Conservation (phyloP, 1,140 invertebrate species). For the Drosophila ironensis region DNA sequence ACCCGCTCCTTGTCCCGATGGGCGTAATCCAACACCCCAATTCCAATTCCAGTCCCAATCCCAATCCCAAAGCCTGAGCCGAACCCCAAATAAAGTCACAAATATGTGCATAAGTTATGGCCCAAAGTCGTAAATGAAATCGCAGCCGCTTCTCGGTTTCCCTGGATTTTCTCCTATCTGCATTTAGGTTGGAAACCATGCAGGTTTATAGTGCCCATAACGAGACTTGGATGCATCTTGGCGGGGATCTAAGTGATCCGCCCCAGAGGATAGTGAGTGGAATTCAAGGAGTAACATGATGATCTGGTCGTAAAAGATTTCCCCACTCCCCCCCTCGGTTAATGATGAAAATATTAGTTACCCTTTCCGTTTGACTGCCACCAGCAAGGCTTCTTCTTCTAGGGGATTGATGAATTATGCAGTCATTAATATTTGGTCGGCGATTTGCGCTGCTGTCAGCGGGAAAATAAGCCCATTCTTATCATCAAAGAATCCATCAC, state of each 20-base stretch:
- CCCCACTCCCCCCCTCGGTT: too few species aligned
- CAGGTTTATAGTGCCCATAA: constrained; percentile 17
- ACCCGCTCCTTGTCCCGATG: constrained; percentile 9
- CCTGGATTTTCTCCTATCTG: constrained; percentile 11
- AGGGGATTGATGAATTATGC: constrained; percentile 34
- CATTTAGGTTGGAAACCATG: constrained; percentile 8
- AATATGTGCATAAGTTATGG: constrained; percentile 78
- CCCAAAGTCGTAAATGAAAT: constrained; percentile 64
- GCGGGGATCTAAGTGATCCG: constrained; percentile 13
- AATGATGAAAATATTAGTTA: not conserved
- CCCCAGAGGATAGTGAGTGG: not conserved
- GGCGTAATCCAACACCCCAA: constrained; percentile 61
- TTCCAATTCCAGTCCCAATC: not conserved
- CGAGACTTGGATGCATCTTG: constrained; percentile 7
- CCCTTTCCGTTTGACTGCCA: not conserved
- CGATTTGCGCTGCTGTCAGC: not conserved
- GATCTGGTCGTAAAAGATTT: not conserved
- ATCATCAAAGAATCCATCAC: constrained; percentile 79
- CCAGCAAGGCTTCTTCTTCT: not conserved
- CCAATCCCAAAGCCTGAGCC: not conserved
- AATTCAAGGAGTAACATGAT: not conserved
- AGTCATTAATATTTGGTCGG: constrained; percentile 19
- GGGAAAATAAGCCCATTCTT: constrained; percentile 16
- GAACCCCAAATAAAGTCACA: constrained; percentile 50
- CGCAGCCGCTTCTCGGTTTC: constrained; percentile 27